Base-by-base conservation (phyloP, 2,888 invertebrate genomes). In the Stenurella melanura region DNA sequence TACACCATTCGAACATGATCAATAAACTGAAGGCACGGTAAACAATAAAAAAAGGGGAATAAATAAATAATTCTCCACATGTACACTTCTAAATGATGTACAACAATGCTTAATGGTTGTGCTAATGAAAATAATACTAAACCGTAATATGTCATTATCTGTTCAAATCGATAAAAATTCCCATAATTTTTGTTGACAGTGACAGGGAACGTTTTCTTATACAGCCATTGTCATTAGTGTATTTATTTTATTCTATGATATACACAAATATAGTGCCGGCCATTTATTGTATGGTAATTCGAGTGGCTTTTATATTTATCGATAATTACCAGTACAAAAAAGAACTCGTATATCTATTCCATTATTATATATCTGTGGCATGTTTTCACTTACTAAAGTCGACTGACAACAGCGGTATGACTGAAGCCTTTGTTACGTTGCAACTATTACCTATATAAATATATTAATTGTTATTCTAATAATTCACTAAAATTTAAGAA, bases 81-180 rank as follows among this genome's bases (percentile, higher is more conserved):
- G 69, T 70, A 70, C 58, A 38, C 18, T 30, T 57, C 69, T 19
- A 57, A 38, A 70, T 57, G 58, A 58, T 60, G 19, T 64, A 80
- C 80, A 80, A 77, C 77, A 77, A 80, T 81, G 78, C 80, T 61
- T 82, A 81, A 82, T 80, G 82, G 80, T 67, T 73, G 76, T 34
- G 58, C 72, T 82, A 82, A 82, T 82, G 82, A 82, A 80, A 81
- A 77, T 80, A 76, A 76, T 80, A 75, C 78, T 76, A 72, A 78
- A 70, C 38, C 70, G 70, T 70, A 60, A 70, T 42, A 60, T 42
- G 60, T 21, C 70, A 60, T 70, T 70, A 70, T 7, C 70, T 58
- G 26, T 38, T 7, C 19, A 5, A n/a, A 70, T 70, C 70, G 58
- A 70, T 70, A 50, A 60, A 19, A 60, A 21, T 42, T 18, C 38